Percentiles rank a stretch among this genome's conserved stretches.
These are phyloP conservation scores for Chlorops oryzae DNA, from an alignment of 1,140 invertebrate genomes.

Conservation along the genomic window DNA sequence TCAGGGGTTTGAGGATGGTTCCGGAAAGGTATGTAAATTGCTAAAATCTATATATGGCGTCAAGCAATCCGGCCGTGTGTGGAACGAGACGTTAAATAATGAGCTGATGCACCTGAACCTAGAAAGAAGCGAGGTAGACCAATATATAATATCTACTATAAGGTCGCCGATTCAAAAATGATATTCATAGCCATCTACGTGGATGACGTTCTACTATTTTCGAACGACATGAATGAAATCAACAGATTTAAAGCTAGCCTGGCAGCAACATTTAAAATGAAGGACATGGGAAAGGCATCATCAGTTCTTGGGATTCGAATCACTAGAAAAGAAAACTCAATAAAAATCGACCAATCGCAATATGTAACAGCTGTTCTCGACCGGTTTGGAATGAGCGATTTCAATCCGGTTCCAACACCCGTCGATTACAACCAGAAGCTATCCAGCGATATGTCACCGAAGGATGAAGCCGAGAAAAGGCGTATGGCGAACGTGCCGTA, in stretches of 20 bases:
- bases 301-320: slow-evolving; percentile 8
- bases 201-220: slow-evolving; percentile 42
- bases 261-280: slow-evolving; percentile 11
- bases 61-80: slow-evolving; percentile 37
- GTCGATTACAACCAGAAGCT: slow-evolving; percentile 28
- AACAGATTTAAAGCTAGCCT: slow-evolving; percentile 6
- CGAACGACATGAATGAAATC: slow-evolving; percentile 19
- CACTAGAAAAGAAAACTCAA: slow-evolving; percentile 10
- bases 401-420: slow-evolving; percentile 25
- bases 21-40: slow-evolving; percentile 27
- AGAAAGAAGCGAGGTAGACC: slow-evolving; percentile 21
- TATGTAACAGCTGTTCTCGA: slow-evolving; percentile 8
- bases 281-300: slow-evolving; percentile 11
- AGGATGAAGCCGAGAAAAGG: slow-evolving; percentile 14
- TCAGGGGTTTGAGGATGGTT: slow-evolving; percentile 23
- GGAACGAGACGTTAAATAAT: slow-evolving; percentile 33
- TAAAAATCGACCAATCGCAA: slow-evolving; percentile 30
- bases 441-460: slow-evolving; percentile 16
- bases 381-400: slow-evolving; percentile 36
- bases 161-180: slow-evolving; percentile 15
- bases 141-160: slow-evolving; percentile 37
- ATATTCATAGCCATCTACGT: slow-evolving; percentile 39
- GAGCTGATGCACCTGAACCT: slow-evolving; percentile 22
- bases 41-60: slow-evolving; percentile 45
- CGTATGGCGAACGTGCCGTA: too few relatives aligned